phyloP scores from a whole-genome alignment of 2,113 vertebrate genomes.

The Cathartes aura region DNA sequence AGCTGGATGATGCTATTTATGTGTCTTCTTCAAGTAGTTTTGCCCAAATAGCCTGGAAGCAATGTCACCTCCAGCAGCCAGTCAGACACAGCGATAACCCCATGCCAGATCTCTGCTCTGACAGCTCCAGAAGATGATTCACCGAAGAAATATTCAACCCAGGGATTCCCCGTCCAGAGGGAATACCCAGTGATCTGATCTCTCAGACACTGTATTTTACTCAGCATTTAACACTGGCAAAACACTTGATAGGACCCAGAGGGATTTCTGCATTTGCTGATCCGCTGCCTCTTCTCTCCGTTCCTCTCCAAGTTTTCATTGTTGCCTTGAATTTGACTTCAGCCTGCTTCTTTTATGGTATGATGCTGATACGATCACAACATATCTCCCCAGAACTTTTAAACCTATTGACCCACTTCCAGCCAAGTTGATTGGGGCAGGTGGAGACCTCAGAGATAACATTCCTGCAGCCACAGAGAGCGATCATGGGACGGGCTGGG shows the following conservation, averaged over 20 bases:
- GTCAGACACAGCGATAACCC: not conserved
- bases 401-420: constrained; percentile 63
- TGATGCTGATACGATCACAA: not conserved
- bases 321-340: constrained; percentile 31
- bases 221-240: constrained; percentile 23
- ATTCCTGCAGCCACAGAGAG: constrained; percentile 16
- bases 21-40: not conserved
- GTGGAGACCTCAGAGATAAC: constrained; percentile 39
- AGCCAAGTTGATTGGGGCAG: constrained; percentile 25
- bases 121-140: constrained; percentile 44
- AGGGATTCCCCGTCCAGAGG: constrained; percentile 23
- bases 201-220: constrained; percentile 30
- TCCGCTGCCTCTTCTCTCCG: not conserved
- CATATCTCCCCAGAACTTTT: constrained; percentile 24
- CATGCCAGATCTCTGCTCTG: not conserved
- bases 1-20: not conserved
- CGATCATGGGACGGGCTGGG: not conserved
- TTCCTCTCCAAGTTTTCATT: constrained; percentile 62
- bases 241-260: constrained; percentile 45
- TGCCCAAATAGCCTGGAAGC: constrained; percentile 11
- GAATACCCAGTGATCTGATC: constrained; percentile 47
- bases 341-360: not conserved
- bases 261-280: constrained; percentile 41
- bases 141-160: not conserved
- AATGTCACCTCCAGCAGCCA: not conserved